Conservation (phyloP, 2,797 vertebrate species). For the Sebastes steindachneri region DNA sequence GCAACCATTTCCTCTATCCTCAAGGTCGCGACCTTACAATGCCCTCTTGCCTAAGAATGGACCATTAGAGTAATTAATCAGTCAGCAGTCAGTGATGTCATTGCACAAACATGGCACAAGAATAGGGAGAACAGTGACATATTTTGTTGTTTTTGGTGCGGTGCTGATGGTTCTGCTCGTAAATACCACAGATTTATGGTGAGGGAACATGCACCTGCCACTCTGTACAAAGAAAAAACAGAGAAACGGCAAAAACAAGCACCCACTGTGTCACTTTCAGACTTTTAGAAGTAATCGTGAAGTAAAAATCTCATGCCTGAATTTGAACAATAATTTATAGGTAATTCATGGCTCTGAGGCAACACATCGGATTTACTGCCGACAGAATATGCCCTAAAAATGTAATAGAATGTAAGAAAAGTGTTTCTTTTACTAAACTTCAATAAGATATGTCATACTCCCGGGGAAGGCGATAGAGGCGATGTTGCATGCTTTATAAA, state of each 20-base stretch:
- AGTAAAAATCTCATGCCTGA: neutral
- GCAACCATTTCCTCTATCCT: constrained; percentile 76
- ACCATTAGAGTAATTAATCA: constrained; percentile 67
- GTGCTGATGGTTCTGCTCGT: constrained; percentile 42
- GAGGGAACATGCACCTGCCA: constrained; percentile 63
- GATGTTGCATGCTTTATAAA: constrained; percentile 1
- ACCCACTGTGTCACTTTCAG: neutral
- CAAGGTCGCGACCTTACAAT: constrained; percentile 76
- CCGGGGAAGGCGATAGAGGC: neutral
- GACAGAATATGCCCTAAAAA: constrained; percentile 24
- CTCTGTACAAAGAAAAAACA: neutral
- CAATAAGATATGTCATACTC: constrained; percentile 9
- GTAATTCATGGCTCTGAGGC: neutral
- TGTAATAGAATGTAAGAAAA: neutral
- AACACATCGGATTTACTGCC: neutral
- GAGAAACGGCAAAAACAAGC: neutral
- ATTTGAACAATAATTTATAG: neutral
- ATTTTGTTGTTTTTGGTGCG: constrained; percentile 64
- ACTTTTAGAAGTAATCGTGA: neutral
- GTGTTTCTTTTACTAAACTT: constrained; percentile 16
- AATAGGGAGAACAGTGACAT: constrained; percentile 50
- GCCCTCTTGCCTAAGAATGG: constrained; percentile 71
- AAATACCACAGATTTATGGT: constrained; percentile 67
- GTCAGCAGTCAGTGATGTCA: constrained; percentile 72
- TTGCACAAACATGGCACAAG: constrained; percentile 65